Conservation (phyloP, 2,113 vertebrate genomes). For the Python bivittatus region DNA sequence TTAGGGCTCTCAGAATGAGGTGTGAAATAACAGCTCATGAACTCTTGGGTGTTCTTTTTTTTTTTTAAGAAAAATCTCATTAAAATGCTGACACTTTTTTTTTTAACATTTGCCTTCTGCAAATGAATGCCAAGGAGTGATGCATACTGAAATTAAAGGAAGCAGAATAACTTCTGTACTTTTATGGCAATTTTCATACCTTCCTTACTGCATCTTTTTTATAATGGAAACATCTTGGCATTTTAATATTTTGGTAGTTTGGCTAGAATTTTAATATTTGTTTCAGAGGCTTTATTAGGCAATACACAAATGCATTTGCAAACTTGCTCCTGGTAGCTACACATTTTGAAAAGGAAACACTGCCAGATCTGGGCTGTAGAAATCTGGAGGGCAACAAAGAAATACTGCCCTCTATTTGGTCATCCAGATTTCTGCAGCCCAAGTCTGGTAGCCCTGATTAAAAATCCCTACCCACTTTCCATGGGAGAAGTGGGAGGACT, state of each 20-base stretch:
- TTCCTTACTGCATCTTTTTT: not conserved
- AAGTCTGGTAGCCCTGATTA: not conserved
- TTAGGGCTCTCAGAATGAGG: not conserved
- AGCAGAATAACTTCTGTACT: not conserved
- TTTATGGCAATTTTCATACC: not conserved
- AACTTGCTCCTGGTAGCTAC: not conserved
- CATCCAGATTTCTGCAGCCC: not conserved
- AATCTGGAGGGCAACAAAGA: not conserved
- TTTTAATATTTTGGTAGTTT: not conserved
- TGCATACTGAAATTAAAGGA: slow-evolving; percentile 8
- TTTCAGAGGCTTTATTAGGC: not conserved
- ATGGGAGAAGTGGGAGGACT: not conserved
- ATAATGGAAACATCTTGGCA: not conserved
- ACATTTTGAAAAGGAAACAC: not conserved
- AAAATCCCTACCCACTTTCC: not conserved
- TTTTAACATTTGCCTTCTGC: not conserved
- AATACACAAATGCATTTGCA: not conserved
- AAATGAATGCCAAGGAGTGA: slow-evolving; percentile 1
- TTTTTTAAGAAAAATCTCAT: not conserved
- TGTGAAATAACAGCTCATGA: slow-evolving; percentile 4
- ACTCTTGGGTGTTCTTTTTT: not conserved
- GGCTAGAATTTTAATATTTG: not conserved
- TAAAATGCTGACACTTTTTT: slow-evolving; percentile 8
- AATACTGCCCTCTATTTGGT: not conserved
- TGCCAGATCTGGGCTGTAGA: not conserved